Evolutionary conservation across 92 coral and sea anemone genomes (phyloP), one percentile per base, ranked within the genome.

Genomic region (Umimayanthus kanabou): DNA sequence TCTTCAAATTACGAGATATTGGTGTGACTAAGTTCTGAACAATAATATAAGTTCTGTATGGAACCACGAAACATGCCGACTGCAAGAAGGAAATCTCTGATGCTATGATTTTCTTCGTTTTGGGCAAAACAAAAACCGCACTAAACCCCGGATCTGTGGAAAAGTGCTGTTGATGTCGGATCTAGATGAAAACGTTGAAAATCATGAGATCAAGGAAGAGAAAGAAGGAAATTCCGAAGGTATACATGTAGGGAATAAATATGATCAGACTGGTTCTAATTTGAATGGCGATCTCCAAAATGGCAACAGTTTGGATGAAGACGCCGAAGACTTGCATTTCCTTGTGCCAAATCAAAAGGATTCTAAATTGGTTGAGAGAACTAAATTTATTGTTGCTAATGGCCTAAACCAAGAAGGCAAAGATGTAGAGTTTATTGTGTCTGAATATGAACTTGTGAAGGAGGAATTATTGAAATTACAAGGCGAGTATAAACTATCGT

Each of bases 391-490:
- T 65, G 67, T 75, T 20, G 42, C 84, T 39, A 93, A 91, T 88
- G 98, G 94, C 92, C 91, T 89, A 53, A 94, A 88, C 69, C 87
- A 88, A 42, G 96, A 66, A 50, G 94, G 88, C 47, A 92, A 91
- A 84, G 93, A 93, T 81, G 61, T 91, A 23, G 76, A 91, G 77
- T 88, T 93, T 80, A 88, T 93, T 72, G 71, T 93, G 79, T 73
- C 89, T 2, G 98, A 95, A 83, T 92, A 95, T 79, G 96, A 93
- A 89, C 90, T 87, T 22, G 89, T 90, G 3, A 92, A 88, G 69
- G 92, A 89, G 50, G 96, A 97, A 67, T 76, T 97, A 23, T 79
- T 93, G 29, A 95, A 91, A 67, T 82, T 94, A 25, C 96, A 93
- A 88, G 89, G 73, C 4, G 97, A 96, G 39, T 92, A 92, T 81